A percentile compares a stretch with the other conserved stretches of the same genome.
These are phyloP conservation scores for Teleopsis dalmanni DNA, from an alignment of 1,140 invertebrate species.

Conservation along the genomic window DNA sequence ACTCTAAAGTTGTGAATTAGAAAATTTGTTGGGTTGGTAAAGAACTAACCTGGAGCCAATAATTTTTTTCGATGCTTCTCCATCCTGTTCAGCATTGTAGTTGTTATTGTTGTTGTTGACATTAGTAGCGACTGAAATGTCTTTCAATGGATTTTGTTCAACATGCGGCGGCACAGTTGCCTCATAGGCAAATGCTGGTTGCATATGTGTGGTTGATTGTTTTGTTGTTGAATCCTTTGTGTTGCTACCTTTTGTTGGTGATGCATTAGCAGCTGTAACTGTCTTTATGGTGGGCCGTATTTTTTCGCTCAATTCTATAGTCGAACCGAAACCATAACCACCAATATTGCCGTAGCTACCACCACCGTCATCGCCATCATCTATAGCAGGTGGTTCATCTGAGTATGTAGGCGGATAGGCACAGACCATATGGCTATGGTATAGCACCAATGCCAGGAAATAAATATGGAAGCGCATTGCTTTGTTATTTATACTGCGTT, in stretches of 20 bases:
- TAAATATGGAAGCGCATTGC: neutral
- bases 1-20: too few relatives aligned
- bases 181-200: conserved; percentile 33
- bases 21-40: neutral
- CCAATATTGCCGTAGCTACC: neutral
- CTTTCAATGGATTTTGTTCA: neutral
- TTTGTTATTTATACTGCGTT: neutral
- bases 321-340: too few relatives aligned
- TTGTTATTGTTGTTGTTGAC: conserved; percentile 4
- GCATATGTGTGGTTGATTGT: conserved; percentile 6
- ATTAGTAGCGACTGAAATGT: conserved; percentile 5
- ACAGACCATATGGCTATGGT: neutral
- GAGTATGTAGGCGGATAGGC: conserved; percentile 3
- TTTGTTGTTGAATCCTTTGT: too few relatives aligned
- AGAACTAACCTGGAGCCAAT: conserved; percentile 41
- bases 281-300: too few relatives aligned
- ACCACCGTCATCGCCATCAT: neutral
- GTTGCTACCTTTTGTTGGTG: neutral
- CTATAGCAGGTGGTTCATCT: conserved; percentile 3
- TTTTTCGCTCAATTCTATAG: too few relatives aligned
- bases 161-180: conserved; percentile 22
- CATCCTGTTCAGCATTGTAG: conserved; percentile 12
- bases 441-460: too few relatives aligned
- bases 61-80: conserved; percentile 36
- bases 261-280: too few relatives aligned